Evolutionary conservation across 2,797 vertebrate genomes (phyloP), one percentile per base, ranked within the genome.

Genomic region (Liasis olivaceus): DNA sequence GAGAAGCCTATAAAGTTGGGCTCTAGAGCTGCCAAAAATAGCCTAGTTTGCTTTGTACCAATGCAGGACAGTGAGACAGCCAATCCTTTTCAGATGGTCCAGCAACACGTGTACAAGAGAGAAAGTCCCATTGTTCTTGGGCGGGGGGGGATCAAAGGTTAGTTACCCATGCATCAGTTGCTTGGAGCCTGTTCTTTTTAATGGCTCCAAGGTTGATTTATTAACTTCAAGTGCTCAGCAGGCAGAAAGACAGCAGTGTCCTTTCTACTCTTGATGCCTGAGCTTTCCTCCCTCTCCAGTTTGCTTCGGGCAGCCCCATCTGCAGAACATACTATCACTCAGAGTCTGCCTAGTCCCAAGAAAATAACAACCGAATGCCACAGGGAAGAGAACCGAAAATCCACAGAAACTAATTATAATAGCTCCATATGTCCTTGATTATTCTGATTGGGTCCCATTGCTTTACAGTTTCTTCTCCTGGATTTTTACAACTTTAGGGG

Each of bases 161-260:
- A 91, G 86, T 36, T 91, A 63, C 63, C 93, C 94, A 89, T 1
- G 22, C 60, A 88, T 89, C 4, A 84, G 69, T 58, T 85, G 66
- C 92, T 64, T 88, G 56, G 36, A 84, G 89, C n/a, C 85, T 64
- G 69, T 22, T 91, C 47, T 64, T 14, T 66, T 90, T 93, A 88
- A 93, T 88, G 69, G 59, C 89, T 90, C 69, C 86, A 66, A 64
- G 59, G 92, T 84, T 93, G 85, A 93, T 93, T 91, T 84, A 93
- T 91, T 93, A 93, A 93, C 92, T 91, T 51, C 69, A 86, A 85
- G 84, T 77, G 69, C 60, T 66, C 22, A 26, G 60, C 63, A 88
- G 63, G 89, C 89, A 87, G 89, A 88, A 90, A 88, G 36, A 88
- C 36, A 63, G 66, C n/a, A 3, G 24, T 88, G 88, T 88, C n/a